These are phyloP conservation scores for Caiman crocodilus DNA, from an alignment of 2,797 vertebrate genomes.

Conservation along the genomic window DNA sequence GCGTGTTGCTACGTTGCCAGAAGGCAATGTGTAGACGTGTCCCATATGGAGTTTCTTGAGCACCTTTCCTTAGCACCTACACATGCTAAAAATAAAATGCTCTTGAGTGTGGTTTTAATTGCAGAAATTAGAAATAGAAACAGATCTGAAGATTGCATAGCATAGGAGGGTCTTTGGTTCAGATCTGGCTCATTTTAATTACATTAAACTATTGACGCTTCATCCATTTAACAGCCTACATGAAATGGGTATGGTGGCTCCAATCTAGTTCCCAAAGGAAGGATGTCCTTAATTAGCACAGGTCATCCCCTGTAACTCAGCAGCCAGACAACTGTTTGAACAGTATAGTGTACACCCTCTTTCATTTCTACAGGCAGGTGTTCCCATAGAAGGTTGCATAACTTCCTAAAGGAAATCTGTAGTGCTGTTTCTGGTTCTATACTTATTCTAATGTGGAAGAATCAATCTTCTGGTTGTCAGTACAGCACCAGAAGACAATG, in stretches of 20 bases:
- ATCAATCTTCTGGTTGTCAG: not conserved
- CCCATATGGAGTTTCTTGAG: not conserved
- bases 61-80: not conserved
- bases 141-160: not conserved
- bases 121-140: not conserved
- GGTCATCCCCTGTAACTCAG: not conserved
- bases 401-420: not conserved
- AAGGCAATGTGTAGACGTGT: no score
- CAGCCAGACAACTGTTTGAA: not conserved
- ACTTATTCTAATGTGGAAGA: not conserved
- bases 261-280: not conserved
- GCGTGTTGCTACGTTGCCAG: no score
- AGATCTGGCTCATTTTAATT: not conserved
- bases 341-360: not conserved
- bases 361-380: not conserved
- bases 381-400: not conserved
- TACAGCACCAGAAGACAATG: not conserved
- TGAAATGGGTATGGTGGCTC: not conserved
- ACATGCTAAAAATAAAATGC: not conserved
- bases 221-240: not conserved
- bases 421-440: not conserved
- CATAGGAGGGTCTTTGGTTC: not conserved
- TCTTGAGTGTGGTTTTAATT: rapidly evolving
- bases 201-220: not conserved
- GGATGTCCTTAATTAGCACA: not conserved